These are phyloP conservation scores for Parapsyche elsis DNA, from an alignment of 1,140 invertebrate species.

Conservation along the genomic window DNA sequence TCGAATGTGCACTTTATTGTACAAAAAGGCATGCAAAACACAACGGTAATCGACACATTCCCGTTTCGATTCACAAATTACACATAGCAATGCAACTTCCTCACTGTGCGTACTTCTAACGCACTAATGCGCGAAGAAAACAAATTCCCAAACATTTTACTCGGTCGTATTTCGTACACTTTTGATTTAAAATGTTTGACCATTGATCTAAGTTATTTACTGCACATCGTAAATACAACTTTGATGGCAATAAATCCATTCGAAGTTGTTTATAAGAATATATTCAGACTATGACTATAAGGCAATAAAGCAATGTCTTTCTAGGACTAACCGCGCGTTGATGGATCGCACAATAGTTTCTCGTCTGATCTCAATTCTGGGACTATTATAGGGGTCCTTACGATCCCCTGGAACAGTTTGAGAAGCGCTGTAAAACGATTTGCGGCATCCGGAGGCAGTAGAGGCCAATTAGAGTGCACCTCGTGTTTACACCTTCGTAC, in stretches of 20 bases:
- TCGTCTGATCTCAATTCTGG: neutral
- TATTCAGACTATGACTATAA: neutral
- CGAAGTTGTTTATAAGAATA: neutral
- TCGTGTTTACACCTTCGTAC: constrained; percentile 33
- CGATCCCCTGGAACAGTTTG: neutral
- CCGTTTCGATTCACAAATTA: constrained; percentile 1
- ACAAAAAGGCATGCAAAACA: neutral
- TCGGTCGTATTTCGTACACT: neutral
- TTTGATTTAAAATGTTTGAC: neutral
- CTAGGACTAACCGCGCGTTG: neutral
- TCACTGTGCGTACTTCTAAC: neutral
- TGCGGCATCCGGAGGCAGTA: constrained; percentile 5
- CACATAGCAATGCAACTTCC: constrained; percentile 1
- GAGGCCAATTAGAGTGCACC: constrained; percentile 6
- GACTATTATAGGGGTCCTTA: no score
- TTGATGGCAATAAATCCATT: neutral
- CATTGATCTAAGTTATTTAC: neutral
- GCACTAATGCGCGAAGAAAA: neutral
- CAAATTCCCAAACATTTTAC: neutral
- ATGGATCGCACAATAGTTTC: neutral
- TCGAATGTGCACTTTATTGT: no score
- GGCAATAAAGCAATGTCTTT: neutral
- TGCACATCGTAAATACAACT: neutral
- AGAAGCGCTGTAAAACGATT: constrained; percentile 16
- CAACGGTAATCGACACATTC: constrained; percentile 11